phyloP scores from a whole-genome alignment of 2,888 invertebrate genomes.

The Melieria omissa region DNA sequence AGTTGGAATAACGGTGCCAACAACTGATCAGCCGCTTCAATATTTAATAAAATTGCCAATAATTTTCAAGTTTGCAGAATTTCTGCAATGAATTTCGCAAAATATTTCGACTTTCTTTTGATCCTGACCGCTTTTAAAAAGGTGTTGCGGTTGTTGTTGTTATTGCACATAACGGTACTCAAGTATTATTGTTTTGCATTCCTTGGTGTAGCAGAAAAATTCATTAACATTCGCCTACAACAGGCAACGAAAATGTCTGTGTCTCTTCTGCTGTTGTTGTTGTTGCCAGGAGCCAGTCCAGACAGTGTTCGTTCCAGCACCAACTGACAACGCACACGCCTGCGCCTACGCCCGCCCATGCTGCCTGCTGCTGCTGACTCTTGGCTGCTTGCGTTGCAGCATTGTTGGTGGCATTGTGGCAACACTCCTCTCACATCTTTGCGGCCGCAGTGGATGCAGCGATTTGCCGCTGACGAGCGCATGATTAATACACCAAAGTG shows the following conservation, averaged over 20 bases:
- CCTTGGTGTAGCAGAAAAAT: constrained; percentile 28
- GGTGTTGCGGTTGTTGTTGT: no score
- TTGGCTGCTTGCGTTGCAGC: constrained; percentile 52
- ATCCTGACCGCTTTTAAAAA: neutral
- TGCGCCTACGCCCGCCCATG: constrained; percentile 23
- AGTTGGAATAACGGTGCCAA: no score
- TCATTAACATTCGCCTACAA: constrained; percentile 29
- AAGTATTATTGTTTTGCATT: neutral
- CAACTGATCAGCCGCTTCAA: no score
- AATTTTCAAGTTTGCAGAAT: no score
- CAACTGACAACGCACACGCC: constrained; percentile 27
- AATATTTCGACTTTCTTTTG: neutral
- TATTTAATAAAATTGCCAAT: no score
- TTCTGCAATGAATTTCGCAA: no score
- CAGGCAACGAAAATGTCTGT: constrained; percentile 23
- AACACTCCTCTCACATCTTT: no score
- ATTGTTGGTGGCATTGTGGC: neutral
- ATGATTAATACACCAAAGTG: constrained; percentile 56
- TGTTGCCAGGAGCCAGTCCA: neutral
- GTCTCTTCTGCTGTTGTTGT: neutral
- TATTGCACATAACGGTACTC: no score
- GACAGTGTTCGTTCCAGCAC: neutral
- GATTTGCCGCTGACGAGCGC: constrained; percentile 48
- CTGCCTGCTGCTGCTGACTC: constrained; percentile 23
- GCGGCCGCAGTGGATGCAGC: no score